Percentiles rank a stretch among this genome's conserved stretches.
These are phyloP conservation scores for Drosophila subobscura DNA, from an alignment of 1,140 invertebrate species.

Conservation along the genomic window DNA sequence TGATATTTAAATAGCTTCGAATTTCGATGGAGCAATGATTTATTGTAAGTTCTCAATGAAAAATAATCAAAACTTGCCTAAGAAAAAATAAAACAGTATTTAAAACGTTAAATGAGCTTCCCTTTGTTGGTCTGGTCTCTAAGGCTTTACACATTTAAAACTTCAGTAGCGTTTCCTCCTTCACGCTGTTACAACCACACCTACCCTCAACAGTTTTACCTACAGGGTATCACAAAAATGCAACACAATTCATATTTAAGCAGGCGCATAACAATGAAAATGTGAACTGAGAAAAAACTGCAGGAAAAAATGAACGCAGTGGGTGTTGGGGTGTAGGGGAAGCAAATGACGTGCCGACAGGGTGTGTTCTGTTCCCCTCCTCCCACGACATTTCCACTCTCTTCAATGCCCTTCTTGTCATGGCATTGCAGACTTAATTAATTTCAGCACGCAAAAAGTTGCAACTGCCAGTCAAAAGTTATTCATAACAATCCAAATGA, in stretches of 20 bases:
- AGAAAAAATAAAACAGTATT: no score
- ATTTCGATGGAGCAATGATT: no score
- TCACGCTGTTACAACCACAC: no score
- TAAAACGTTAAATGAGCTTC: no score
- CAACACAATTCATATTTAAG: constrained; percentile 54
- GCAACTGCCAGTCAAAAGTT: constrained; percentile 67
- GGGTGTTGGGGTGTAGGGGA: neutral
- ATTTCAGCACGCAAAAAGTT: constrained; percentile 75
- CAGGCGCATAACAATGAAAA: constrained; percentile 29
- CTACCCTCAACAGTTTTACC: neutral
- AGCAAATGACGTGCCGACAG: constrained; percentile 63
- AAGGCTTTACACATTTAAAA: no score
- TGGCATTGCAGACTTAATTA: constrained; percentile 67
- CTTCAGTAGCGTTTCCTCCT: no score
- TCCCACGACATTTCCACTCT: neutral
- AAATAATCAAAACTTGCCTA: no score
- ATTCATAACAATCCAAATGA: constrained; percentile 71
- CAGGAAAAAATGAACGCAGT: constrained; percentile 9
- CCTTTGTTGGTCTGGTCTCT: no score
- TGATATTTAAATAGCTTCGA: no score
- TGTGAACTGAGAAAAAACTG: neutral
- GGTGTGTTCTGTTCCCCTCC: constrained; percentile 37
- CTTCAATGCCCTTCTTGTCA: constrained; percentile 14
- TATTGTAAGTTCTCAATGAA: no score
- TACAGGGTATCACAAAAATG: constrained; percentile 5